Base-by-base conservation (phyloP, 1,140 invertebrate genomes). In the Ruditapes philippinarum region DNA sequence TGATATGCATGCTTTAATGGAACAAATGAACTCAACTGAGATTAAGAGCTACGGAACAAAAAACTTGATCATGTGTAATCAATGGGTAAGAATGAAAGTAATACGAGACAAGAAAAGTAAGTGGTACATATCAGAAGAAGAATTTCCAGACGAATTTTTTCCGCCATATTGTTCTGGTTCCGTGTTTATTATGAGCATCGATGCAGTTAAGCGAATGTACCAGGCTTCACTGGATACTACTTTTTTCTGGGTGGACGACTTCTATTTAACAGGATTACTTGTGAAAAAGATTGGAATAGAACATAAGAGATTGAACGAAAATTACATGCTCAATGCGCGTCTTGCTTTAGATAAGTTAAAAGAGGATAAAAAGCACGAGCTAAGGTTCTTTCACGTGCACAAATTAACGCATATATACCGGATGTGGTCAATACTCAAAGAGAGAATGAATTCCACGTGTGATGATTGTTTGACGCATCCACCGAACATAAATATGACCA, bases 11-110 rank as follows among this genome's bases (percentile, higher is more conserved):
- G 96, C 96, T 38, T 94, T 98, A 91, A 90, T 97, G 45, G 96
- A 97, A 81, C 97, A 97, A 95, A 93, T 98, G 17, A 96, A 93
- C n/a, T 87, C 78, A 0, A 90, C 80, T 28, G 65, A 94, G 11
- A 68, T 91, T 5, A 60, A 65, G 25, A 68, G 80, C 5, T 76
- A 89, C 14, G 91, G 84, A 19, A 82, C 42, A 17, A 81, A 74
- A 38, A 83, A 86, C 31, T 49, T 88, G 22, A 89, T 93, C 12
- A 81, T 93, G 33, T 94, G 94, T 82, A 87, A 92, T 81, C 88
- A 93, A 19, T 93, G 92, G 91, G 60, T 86, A 31, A 84, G 86
- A 49, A 91, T 93, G 89, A 89, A 90, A 33, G 94, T 93, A 9
- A 92, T 93, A n/a, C 73, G 94, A 54, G 91, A 95, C 62, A 92